A percentile compares a stretch with the other conserved stretches of the same genome.
phyloP scores from a whole-genome alignment of 2,113 vertebrate genomes.

The Albula goreensis region DNA sequence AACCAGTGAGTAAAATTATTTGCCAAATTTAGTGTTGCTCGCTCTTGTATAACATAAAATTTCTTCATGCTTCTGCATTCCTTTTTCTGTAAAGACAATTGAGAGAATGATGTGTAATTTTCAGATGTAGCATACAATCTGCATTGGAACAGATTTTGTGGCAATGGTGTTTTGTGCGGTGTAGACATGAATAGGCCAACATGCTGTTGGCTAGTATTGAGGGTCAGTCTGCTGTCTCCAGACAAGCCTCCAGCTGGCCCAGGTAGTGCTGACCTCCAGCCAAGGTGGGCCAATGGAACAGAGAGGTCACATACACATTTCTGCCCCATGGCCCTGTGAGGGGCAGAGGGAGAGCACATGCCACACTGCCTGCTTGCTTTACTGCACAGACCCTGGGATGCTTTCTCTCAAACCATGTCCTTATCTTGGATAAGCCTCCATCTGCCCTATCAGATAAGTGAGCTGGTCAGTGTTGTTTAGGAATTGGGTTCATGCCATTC shows the following conservation, averaged over 20 bases:
- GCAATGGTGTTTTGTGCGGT: not conserved
- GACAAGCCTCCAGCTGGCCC: not conserved
- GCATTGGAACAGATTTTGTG: not conserved
- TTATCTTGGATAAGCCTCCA: not conserved
- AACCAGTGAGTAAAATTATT: not conserved
- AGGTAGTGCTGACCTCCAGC: not conserved
- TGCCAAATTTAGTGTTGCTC: no score
- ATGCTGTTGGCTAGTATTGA: not conserved
- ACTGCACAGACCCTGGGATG: not conserved
- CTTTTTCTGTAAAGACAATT: not conserved
- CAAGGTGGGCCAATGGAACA: no score
- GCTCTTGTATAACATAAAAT: not conserved
- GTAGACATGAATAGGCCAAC: not conserved
- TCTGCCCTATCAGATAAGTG: not conserved
- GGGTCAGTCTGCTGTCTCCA: not conserved
- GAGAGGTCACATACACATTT: no score
- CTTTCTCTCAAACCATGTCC: not conserved
- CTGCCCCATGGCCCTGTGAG: no score
- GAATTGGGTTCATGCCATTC: not conserved
- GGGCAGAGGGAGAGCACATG: not conserved
- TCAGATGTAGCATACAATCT: no score
- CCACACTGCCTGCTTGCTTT: not conserved
- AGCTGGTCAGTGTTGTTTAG: not conserved
- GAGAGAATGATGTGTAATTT: no score
- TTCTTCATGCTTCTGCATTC: not conserved